Conservation (phyloP, 2,113 vertebrate species). For the Ictidomys tridecemlineatus region DNA sequence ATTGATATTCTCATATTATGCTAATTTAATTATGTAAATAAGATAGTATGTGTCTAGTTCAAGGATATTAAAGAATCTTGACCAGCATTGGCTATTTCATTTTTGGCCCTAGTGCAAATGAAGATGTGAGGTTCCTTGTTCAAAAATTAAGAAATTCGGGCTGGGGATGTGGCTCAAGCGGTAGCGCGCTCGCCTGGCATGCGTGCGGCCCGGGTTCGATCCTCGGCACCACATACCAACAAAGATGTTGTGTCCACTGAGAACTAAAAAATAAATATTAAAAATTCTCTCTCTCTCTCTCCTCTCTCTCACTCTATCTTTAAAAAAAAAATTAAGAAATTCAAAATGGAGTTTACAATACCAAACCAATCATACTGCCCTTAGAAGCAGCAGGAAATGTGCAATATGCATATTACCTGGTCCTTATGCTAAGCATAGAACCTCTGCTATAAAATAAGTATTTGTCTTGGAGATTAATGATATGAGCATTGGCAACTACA, state of each 20-base stretch:
- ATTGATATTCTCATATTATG: not conserved
- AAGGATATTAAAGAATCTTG: not conserved
- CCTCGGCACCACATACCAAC: no score
- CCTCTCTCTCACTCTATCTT: no score
- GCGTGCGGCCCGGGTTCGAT: no score
- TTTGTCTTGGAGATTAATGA: not conserved
- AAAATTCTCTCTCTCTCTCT: no score
- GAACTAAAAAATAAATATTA: no score
- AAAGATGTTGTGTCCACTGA: no score
- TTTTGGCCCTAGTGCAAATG: not conserved
- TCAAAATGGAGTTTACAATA: not conserved
- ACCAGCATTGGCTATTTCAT: not conserved
- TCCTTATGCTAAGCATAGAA: not conserved
- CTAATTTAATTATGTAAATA: not conserved
- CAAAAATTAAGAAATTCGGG: not conserved
- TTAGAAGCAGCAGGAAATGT: not conserved
- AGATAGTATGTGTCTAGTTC: not conserved
- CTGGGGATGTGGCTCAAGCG: no score
- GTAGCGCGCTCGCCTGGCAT: no score
- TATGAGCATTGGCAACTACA: not conserved
- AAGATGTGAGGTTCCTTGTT: not conserved
- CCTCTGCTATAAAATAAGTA: not conserved
- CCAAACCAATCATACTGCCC: not conserved
- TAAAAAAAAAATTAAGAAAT: not conserved
- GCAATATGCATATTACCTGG: not conserved